Base-by-base conservation (phyloP, 1,140 invertebrate species). In the Cataglyphis hispanica region DNA sequence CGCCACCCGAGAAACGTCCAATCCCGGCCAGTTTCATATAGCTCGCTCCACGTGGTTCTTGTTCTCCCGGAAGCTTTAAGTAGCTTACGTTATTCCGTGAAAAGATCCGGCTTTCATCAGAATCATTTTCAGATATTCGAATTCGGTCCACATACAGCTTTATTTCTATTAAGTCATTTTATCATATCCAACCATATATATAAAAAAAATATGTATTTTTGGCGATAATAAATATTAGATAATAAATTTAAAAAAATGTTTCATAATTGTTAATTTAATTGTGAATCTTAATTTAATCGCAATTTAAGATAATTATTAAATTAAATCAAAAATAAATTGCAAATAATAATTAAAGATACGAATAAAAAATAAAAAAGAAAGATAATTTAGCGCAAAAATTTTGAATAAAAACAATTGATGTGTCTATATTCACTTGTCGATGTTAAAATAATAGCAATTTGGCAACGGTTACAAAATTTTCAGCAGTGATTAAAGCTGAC, bases 1-100 rank as follows among this genome's bases (percentile, higher is more conserved):
- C 22, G 13, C 37, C 60, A 6, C 10, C n/a, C 19, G 31, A 7
- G n/a, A 22, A 56, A 72, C 10, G 66, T 89, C 56, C 85, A 70
- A 80, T 84, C 75, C 67, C 31, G 60, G 13, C 27, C 31, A 37
- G 77, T 66, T 84, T 77, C 74, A 19, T 1, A 7, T 4, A 67
- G 22, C 27, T 64, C 40, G 50, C 66, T 46, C 13, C 6, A 13
- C n/a, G 31, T 16, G 13, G 13, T 27, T 74, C 34, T 31, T 74
- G n/a, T 37, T 84, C 66, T 53, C 70, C 69, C 76, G 27, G 31
- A 31, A 34, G 27, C 66, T 89, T 50, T 83, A 78, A 89, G 85
- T 46, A 84, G 87, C 89, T 89, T 87, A 84, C 7, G 53, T 72
- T 37, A 66, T 56, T 46, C 46, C 16, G 31, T 34, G 22, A 75